A percentile compares a stretch with the other conserved stretches of the same genome.
Evolutionary conservation across 2,113 vertebrate species (phyloP).

Genomic region (Clarias magur): DNA sequence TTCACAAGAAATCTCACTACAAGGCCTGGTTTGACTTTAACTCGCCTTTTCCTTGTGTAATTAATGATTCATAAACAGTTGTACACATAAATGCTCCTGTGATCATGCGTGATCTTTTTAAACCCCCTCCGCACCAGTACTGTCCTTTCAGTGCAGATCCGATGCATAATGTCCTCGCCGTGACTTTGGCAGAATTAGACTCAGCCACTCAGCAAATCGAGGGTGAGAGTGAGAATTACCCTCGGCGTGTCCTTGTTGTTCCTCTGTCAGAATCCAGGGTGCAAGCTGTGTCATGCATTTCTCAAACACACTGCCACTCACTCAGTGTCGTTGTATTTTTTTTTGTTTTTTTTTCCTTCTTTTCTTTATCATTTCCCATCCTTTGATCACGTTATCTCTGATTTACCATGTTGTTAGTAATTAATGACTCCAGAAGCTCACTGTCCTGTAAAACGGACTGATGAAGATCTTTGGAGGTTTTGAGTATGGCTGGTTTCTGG

Average conservation of each 20-base stretch:
- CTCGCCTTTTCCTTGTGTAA: too few relatives aligned
- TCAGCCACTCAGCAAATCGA: constrained; percentile 19
- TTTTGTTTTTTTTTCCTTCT: not conserved
- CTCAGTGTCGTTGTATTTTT: constrained; percentile 8
- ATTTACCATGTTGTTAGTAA: not conserved
- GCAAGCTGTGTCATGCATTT: not conserved
- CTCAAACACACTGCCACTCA: not conserved
- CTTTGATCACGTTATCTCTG: not conserved
- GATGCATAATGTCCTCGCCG: not conserved
- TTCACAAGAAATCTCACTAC: too few relatives aligned
- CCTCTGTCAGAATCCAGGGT: not conserved
- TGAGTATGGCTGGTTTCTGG: not conserved
- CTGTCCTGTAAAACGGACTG: not conserved
- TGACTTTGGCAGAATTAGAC: constrained; percentile 16
- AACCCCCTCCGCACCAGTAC: not conserved
- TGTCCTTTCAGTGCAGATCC: not conserved
- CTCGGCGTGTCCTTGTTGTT: not conserved
- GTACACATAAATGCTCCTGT: not conserved
- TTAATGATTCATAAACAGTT: too few relatives aligned
- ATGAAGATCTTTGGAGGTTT: not conserved
- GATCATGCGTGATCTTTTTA: not conserved
- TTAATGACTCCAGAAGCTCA: not conserved
- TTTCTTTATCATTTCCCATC: not conserved
- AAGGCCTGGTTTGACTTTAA: too few relatives aligned
- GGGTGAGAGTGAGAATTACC: not conserved